Evolutionary conservation across 2,888 invertebrate species (phyloP).

Genomic region (Conchocele bisecta): DNA sequence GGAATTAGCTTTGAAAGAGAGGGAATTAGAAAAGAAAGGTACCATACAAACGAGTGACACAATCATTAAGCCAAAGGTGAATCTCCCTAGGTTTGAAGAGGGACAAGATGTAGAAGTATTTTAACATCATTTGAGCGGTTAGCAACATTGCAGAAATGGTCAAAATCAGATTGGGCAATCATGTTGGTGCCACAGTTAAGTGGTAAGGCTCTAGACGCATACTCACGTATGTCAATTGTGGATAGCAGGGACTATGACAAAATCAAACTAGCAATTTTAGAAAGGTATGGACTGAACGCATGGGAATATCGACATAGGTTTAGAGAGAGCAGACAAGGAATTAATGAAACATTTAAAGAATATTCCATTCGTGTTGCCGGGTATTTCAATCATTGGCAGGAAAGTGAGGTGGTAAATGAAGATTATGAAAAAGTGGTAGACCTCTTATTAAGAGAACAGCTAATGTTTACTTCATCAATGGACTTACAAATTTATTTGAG

Average conservation of each 20-base stretch:
- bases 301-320: background rate
- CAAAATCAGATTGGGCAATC: slow-evolving; percentile 1
- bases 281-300: background rate
- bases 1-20: background rate
- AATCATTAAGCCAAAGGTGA: background rate
- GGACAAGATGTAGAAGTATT: slow-evolving; percentile 1
- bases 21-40: background rate
- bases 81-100: background rate
- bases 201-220: background rate
- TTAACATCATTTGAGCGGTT: slow-evolving; percentile 1
- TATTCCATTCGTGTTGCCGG: background rate
- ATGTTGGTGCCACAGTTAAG: background rate
- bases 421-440: background rate
- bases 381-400: background rate
- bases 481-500: background rate
- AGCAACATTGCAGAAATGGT: background rate
- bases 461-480: background rate
- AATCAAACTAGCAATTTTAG: background rate
- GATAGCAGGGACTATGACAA: background rate
- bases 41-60: no score
- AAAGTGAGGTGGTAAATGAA: background rate
- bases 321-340: background rate
- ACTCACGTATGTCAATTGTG: background rate
- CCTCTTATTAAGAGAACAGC: background rate
- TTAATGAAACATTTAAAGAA: background rate